Percentiles rank a stretch among this genome's conserved stretches.
phyloP scores from a whole-genome alignment of 2,888 invertebrate genomes.

The Nomada ruficornis region DNA sequence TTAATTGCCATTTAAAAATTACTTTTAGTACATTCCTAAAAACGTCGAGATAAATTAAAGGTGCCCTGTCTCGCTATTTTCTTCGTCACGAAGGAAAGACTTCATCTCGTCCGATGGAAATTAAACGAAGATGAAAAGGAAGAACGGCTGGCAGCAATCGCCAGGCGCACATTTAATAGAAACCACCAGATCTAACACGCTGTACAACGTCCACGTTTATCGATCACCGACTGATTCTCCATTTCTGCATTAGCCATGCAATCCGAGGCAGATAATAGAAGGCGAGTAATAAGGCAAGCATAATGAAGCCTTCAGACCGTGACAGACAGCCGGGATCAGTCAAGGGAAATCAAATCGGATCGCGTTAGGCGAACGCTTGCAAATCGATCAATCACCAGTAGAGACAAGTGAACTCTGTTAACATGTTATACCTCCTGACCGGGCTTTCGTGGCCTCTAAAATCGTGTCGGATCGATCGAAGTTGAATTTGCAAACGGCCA shows the following conservation, averaged over 20 bases:
- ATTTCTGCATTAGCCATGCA: slow-evolving; percentile 34
- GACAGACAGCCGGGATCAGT: slow-evolving; percentile 53
- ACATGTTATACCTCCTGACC: slow-evolving; percentile 6
- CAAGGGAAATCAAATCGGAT: slow-evolving; percentile 54
- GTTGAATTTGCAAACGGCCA: background rate
- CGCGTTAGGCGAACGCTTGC: slow-evolving; percentile 48
- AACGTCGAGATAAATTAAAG: too few relatives aligned
- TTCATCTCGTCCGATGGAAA: background rate
- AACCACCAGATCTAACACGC: background rate
- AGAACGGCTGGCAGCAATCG: background rate
- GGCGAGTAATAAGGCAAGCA: slow-evolving; percentile 34
- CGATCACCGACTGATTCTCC: slow-evolving; percentile 4
- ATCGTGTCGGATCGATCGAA: background rate
- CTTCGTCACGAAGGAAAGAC: background rate
- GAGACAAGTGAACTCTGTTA: slow-evolving; percentile 44
- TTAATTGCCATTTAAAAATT: too few relatives aligned
- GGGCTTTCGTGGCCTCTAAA: background rate
- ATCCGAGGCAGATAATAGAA: slow-evolving; percentile 35
- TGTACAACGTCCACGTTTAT: slow-evolving; percentile 21
- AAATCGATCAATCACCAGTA: slow-evolving; percentile 55
- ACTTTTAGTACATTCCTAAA: too few relatives aligned
- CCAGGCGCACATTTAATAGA: background rate
- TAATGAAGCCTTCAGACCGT: slow-evolving; percentile 60
- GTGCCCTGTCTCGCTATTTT: background rate
- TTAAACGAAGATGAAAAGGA: background rate